Evolutionary conservation across 2,113 vertebrate genomes (phyloP).

Genomic region (Mesocricetus auratus): DNA sequence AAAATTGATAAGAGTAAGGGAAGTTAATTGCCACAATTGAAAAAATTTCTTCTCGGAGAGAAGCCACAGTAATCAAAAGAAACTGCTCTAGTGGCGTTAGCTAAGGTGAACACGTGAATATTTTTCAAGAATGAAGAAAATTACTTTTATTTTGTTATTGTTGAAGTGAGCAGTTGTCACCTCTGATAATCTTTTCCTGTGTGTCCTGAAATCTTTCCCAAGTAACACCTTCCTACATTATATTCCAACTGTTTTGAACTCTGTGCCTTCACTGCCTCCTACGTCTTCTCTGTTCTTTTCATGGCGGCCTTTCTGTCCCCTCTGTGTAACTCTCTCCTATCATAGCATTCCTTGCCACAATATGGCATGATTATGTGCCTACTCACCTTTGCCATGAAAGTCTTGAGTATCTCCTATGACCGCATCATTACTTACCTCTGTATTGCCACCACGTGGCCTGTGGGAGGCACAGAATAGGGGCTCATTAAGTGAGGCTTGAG

Average conservation of each 20-base stretch:
- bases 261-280: background rate
- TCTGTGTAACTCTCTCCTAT: background rate
- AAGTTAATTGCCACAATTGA: constrained; percentile 43
- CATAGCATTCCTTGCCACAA: background rate
- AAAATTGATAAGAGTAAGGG: constrained; percentile 53
- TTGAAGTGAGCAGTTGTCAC: constrained; percentile 6
- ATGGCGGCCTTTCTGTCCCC: background rate
- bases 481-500: background rate
- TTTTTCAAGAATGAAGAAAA: constrained; percentile 59
- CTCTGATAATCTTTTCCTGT: background rate
- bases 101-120: background rate
- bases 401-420: background rate
- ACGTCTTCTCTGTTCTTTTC: background rate
- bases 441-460: background rate
- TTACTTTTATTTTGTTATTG: background rate
- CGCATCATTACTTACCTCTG: background rate
- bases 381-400: background rate
- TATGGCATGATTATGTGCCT: background rate
- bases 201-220: background rate
- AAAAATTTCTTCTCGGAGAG: constrained; percentile 1
- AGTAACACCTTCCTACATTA: too few relatives aligned
- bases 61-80: constrained; percentile 39
- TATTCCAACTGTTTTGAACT: background rate
- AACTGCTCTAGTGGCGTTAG: background rate
- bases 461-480: background rate